Evolutionary conservation across 1,140 invertebrate species (phyloP), one percentile per base, ranked within the genome.

Genomic region (Pygmarrhopalites habei): DNA sequence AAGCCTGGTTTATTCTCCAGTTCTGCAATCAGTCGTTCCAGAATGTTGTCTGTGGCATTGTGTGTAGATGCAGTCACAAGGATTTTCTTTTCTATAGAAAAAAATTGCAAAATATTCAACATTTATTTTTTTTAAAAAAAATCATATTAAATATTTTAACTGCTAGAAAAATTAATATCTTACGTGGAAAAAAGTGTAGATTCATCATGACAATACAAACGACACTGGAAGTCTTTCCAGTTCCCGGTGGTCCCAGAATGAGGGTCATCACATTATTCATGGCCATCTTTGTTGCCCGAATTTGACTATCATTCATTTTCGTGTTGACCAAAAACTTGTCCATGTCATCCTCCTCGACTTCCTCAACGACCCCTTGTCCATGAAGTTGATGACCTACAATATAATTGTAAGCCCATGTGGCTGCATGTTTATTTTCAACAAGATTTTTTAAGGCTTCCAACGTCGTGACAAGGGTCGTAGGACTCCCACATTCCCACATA

Each of bases 41-140:
- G 15, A 17, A 65, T 29, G 30, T 65, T 59, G 26, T 65, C 63
- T n/a, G 59, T 57, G 15, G 63, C 63, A 30, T 60, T 60, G 30
- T 65, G 56, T 2, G 63, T 60, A 5, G 56, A 44, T 12, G 63
- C 63, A 2, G 51, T 21, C 14, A 59, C 63, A 17, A 65, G 29
- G 23, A 65, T 60, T 30, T 17, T 21, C 2, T 46, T 41, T 15
- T 30, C 55, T 35, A 35, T 35, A 35, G 5, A 35, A 35, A 35
- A 35, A 7, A 35, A 35, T 35, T 7, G 5, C 5, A 7, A 35
- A 35, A 35, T 7, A 15, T 35, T 35, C 32, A 7, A 35, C 5
- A 35, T 5, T n/a, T n/a, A n/a, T n/a, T n/a, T n/a, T n/a, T n/a
- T n/a, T 35, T 35, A 35, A 35, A 35, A 35, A 35, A 15, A 35